A percentile compares a stretch with the other conserved stretches of the same genome.
phyloP scores from a whole-genome alignment of 2,888 invertebrate genomes.

The Limnephilus rhombicus region DNA sequence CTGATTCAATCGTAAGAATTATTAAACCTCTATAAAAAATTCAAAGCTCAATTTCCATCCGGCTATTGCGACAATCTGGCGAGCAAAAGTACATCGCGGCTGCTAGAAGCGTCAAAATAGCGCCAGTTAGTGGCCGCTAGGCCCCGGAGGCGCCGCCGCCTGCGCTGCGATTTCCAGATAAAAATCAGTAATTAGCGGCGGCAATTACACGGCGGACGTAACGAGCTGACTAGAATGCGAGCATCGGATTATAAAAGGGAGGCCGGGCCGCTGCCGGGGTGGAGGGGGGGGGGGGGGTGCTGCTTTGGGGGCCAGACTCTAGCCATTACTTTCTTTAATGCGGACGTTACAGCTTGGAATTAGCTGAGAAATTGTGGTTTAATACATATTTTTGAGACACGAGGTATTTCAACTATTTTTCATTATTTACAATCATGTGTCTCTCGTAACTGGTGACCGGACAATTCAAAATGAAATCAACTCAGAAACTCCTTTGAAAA shows the following conservation, averaged over 20 bases:
- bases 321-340: slow-evolving; percentile 43
- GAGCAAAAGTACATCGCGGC: background rate
- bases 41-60: background rate
- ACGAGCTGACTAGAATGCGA: slow-evolving; percentile 66
- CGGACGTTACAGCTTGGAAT: background rate
- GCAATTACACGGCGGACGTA: slow-evolving; percentile 64
- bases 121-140: background rate
- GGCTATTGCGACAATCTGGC: background rate
- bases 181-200: slow-evolving; percentile 66
- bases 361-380: background rate
- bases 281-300: background rate
- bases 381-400: background rate
- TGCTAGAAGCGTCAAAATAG: background rate
- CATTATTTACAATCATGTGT: too few relatives aligned
- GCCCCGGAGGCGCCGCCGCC: slow-evolving; percentile 39
- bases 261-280: background rate
- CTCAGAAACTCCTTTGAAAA: too few relatives aligned
- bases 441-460: too few relatives aligned
- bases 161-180: slow-evolving; percentile 58
- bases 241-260: slow-evolving; percentile 62
- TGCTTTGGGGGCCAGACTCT: slow-evolving; percentile 12
- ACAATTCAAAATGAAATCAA: too few relatives aligned
- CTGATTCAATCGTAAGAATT: background rate
- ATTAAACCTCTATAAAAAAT: background rate
- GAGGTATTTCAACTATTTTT: background rate